Conservation (phyloP, 2,888 invertebrate genomes). For the Stenchaetothrips biformis region DNA sequence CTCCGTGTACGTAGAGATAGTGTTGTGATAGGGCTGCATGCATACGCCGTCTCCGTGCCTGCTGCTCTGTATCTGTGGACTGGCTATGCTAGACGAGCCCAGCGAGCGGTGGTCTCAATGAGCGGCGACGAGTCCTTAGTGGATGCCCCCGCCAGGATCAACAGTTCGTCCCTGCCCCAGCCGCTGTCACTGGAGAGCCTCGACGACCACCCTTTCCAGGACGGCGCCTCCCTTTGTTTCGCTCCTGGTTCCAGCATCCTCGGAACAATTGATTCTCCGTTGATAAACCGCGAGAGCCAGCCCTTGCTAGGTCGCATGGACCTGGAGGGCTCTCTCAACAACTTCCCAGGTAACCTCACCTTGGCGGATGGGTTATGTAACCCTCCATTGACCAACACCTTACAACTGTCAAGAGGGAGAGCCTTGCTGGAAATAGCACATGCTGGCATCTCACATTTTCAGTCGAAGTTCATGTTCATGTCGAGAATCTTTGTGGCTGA, state of each 20-base stretch:
- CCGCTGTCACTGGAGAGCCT: constrained; percentile 4
- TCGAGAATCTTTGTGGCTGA: too few relatives aligned
- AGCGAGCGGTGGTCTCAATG: not conserved
- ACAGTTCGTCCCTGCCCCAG: not conserved
- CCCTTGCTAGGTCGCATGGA: constrained; percentile 80
- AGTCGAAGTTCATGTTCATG: too few relatives aligned
- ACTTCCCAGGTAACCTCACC: constrained; percentile 69
- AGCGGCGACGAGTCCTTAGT: constrained; percentile 9
- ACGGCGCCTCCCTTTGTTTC: constrained; percentile 46
- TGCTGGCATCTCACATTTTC: too few relatives aligned
- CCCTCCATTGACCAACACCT: not conserved
- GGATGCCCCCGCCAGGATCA: not conserved
- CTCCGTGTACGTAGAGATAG: not conserved
- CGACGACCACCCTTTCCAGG: constrained; percentile 7
- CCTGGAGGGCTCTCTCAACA: constrained; percentile 71
- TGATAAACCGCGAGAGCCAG: constrained; percentile 86
- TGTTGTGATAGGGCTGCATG: not conserved
- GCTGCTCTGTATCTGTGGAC: too few relatives aligned
- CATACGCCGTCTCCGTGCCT: not conserved
- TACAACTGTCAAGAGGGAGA: not conserved
- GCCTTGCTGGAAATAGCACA: too few relatives aligned
- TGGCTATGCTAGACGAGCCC: too few relatives aligned
- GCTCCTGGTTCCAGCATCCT: constrained; percentile 46
- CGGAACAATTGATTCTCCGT: constrained; percentile 77
- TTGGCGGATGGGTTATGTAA: not conserved